Conservation (phyloP, 2,113 vertebrate genomes). For the Protobothrops flavoviridis region DNA sequence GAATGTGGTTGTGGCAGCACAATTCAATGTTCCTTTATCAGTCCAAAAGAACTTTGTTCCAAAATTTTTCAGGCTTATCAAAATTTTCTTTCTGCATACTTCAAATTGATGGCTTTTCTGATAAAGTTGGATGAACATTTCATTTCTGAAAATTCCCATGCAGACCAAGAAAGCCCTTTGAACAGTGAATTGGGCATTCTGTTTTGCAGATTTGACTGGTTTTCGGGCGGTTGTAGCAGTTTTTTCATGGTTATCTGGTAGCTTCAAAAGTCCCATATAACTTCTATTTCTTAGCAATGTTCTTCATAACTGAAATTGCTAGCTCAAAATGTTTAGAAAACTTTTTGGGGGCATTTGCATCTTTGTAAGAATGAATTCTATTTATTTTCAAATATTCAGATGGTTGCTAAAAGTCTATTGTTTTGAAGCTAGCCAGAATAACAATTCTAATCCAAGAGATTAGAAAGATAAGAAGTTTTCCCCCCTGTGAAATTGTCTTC, state of each 20-base stretch:
- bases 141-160: background rate
- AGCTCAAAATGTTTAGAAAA: background rate
- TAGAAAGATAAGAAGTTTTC: background rate
- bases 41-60: background rate
- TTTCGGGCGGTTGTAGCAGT: background rate
- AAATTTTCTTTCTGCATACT: background rate
- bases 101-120: background rate
- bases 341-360: background rate
- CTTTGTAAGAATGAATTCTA: background rate
- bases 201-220: background rate
- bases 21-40: background rate
- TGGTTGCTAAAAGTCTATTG: background rate
- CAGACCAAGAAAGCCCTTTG: background rate
- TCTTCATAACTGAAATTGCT: background rate
- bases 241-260: background rate
- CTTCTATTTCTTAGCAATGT: background rate
- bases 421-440: background rate
- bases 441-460: background rate
- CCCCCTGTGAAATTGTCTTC: background rate
- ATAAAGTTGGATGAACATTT: background rate
- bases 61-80: background rate
- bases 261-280: background rate
- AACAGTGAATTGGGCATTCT: background rate
- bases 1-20: background rate
- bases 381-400: background rate